Evolutionary conservation across 2,888 invertebrate genomes (phyloP), one percentile per base, ranked within the genome.

Genomic region (Ganaspis brasiliensis): DNA sequence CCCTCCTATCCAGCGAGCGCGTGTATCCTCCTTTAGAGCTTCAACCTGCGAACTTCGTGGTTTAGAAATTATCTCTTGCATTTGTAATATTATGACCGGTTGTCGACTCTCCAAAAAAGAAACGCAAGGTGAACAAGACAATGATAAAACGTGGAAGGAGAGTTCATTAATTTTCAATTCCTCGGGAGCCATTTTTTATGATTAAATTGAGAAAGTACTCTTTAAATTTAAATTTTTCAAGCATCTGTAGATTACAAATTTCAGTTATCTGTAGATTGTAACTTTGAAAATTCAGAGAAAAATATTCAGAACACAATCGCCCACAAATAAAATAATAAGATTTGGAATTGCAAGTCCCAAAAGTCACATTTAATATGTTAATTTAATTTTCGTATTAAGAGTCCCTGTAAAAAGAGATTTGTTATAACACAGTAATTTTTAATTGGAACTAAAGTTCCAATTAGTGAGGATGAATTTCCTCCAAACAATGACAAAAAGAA

Each of bases 21-120:
- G 63, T 63, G 63, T 63, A 63, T 40, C 37, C 59, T 35, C 16
- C 61, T 61, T 61, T 37, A 37, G 63, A 63, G 14, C 19, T 19
- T 40, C 21, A 63, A 63, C 21, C 40, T 40, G 40, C 40, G 14
- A 63, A 63, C 21, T 63, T 63, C 40, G 40, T 21, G 37, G 37
- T 63, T 63, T 35, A 63, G 63, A 8, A 63, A 63, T 63, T 63
- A 63, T 63, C 37, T 63, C 61, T 16, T 74, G 74, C 63, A 49
- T 52, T 63, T 49, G 35, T 61, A 35, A 74, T 67, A 70, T 74
- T 40, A 40, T 40, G 40, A 40, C 40, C 40, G 40, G 40, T 40
- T 40, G 40, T 40, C 40, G 40, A 12, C 40, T 40, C 40, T 40
- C 12, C 6, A 9, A 40, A 40, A 40, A 40, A 40, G 31, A 40